Conservation (phyloP, 2,888 invertebrate genomes). For the Pemphredon lugubris region DNA sequence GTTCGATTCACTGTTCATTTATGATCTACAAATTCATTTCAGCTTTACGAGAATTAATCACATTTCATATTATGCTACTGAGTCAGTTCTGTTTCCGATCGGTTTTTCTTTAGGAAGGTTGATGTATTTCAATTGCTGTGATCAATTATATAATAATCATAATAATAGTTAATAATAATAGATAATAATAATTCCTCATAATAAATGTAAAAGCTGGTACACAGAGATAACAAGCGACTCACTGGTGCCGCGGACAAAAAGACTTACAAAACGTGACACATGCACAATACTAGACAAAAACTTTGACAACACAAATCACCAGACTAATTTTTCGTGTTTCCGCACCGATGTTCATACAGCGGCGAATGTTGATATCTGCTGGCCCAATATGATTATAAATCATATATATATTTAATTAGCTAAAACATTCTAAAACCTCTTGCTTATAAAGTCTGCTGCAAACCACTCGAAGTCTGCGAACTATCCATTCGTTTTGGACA, state of each 20-base stretch:
- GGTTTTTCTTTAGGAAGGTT: constrained; percentile 56
- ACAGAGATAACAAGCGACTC: constrained; percentile 79
- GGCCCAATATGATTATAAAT: constrained; percentile 73
- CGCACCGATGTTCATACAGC: constrained; percentile 71
- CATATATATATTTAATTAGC: constrained; percentile 79
- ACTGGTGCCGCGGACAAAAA: constrained; percentile 76
- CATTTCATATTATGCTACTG: constrained; percentile 37
- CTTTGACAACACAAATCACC: constrained; percentile 79
- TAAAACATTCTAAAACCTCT: constrained; percentile 78
- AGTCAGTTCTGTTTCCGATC: constrained; percentile 54
- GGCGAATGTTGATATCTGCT: constrained; percentile 71
- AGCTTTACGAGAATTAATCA: constrained; percentile 22
- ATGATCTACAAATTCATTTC: constrained; percentile 32
- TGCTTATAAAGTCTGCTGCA: constrained; percentile 71
- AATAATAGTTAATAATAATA: constrained; percentile 54
- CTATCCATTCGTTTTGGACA: constrained; percentile 52
- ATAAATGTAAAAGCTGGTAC: constrained; percentile 80
- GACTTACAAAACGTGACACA: constrained; percentile 80
- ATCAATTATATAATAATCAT: constrained; percentile 65
- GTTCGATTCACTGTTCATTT: constrained; percentile 43
- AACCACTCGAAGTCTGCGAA: constrained; percentile 66
- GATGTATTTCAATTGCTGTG: constrained; percentile 65
- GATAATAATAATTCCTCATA: constrained; percentile 70
- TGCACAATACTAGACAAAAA: constrained; percentile 80
- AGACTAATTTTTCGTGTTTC: constrained; percentile 73